Evolutionary conservation across 2,888 invertebrate species (phyloP).

Genomic region (Drosophila maculinotata): DNA sequence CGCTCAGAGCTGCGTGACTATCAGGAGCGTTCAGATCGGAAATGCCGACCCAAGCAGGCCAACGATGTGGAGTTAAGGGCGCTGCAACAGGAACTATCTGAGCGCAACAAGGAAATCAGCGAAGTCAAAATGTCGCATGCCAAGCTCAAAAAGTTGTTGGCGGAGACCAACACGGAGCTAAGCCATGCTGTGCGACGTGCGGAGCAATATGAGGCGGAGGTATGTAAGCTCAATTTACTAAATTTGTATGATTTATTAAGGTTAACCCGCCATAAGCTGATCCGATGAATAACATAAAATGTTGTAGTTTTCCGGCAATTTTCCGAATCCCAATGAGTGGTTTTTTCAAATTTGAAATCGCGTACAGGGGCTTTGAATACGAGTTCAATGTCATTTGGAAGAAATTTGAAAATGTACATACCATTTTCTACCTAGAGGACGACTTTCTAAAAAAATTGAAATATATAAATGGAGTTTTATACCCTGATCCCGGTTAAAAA

Average conservation of each 20-base stretch:
- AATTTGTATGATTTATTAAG: neutral
- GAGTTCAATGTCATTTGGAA: no score
- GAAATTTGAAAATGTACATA: no score
- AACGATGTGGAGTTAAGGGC: slow-evolving; percentile 88
- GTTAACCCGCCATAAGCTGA: no score
- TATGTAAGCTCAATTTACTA: slow-evolving; percentile 80
- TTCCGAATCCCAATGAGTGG: no score
- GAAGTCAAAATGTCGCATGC: slow-evolving; percentile 90
- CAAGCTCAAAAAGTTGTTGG: slow-evolving; percentile 92
- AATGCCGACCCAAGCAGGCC: slow-evolving; percentile 88
- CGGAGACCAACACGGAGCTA: slow-evolving; percentile 91
- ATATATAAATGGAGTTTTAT: no score
- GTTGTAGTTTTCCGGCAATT: no score
- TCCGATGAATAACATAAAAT: no score
- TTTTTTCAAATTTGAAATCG: no score
- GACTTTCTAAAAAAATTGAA: no score
- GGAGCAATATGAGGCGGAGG: slow-evolving; percentile 91
- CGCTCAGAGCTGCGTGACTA: slow-evolving; percentile 88
- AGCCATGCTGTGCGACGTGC: slow-evolving; percentile 91
- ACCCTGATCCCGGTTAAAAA: no score
- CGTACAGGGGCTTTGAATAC: no score
- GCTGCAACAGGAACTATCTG: slow-evolving; percentile 89
- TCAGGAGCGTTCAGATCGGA: slow-evolving; percentile 88
- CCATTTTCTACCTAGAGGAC: no score
- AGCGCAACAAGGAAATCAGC: slow-evolving; percentile 89